Evolutionary conservation across 2,113 vertebrate genomes (phyloP).

Genomic region (Gallinago media): DNA sequence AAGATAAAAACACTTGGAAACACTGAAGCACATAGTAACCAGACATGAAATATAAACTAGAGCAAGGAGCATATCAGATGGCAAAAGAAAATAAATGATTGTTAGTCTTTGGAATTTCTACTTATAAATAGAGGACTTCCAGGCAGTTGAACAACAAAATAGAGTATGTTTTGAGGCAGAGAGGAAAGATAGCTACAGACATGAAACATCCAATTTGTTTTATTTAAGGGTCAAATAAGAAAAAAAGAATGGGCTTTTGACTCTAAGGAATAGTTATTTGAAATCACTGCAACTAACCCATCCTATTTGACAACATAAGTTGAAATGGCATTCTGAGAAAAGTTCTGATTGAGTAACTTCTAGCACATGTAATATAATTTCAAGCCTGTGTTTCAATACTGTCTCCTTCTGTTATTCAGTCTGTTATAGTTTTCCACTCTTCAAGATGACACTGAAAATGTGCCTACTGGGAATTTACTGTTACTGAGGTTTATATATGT

Average conservation of each 20-base stretch:
- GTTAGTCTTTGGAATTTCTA: neutral
- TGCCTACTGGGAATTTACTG: neutral
- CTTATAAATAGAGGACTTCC: neutral
- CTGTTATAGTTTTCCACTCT: neutral
- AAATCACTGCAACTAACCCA: neutral
- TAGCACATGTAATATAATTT: neutral
- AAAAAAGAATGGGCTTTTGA: neutral
- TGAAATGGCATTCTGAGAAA: neutral
- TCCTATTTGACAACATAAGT: neutral
- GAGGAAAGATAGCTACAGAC: neutral
- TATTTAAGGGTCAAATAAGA: neutral
- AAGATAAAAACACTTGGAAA: neutral
- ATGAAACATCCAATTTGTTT: neutral
- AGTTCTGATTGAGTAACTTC: neutral
- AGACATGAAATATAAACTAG: neutral
- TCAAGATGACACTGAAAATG: neutral
- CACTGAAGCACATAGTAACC: neutral
- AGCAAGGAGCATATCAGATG: neutral
- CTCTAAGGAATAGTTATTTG: neutral
- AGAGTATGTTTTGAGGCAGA: neutral
- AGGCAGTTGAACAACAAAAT: neutral
- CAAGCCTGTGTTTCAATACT: neutral
- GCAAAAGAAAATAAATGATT: neutral
- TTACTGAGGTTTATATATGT: neutral
- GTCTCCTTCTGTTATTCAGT: neutral